These are phyloP conservation scores for Drosophila leontia DNA, from an alignment of 1,140 invertebrate species.

Conservation along the genomic window DNA sequence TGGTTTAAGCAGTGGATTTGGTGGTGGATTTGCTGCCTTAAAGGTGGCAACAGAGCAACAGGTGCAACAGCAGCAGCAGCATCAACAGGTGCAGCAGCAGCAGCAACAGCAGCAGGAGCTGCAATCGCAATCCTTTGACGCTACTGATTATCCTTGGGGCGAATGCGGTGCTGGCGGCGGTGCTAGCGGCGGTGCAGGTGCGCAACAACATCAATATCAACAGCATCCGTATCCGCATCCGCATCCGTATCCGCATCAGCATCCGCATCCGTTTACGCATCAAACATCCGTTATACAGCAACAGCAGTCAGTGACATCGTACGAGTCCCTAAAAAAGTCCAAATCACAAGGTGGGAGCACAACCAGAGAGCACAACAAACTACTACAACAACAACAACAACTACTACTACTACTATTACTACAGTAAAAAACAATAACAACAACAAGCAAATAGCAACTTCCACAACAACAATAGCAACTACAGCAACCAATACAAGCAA, in stretches of 20 bases:
- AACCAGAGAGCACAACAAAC: conserved; percentile 64
- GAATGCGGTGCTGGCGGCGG: conserved; percentile 28
- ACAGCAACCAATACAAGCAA: conserved; percentile 43
- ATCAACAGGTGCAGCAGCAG: conserved; percentile 21
- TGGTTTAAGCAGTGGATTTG: conserved; percentile 77
- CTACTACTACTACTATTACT: neutral
- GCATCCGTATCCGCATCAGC: conserved; percentile 50
- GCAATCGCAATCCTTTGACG: conserved; percentile 50
- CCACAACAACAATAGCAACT: conserved; percentile 33
- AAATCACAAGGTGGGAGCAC: conserved; percentile 94
- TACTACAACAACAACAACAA: conserved; percentile 35
- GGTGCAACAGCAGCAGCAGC: conserved; percentile 44
- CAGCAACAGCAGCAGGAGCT: conserved; percentile 11
- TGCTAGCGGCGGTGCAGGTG: conserved; percentile 64
- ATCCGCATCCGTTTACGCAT: conserved; percentile 69
- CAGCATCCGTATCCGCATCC: conserved; percentile 55
- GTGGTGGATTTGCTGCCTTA: conserved; percentile 52
- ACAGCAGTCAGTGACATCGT: conserved; percentile 80
- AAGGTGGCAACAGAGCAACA: conserved; percentile 54
- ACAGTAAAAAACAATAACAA: conserved; percentile 47
- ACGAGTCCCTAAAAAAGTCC: conserved; percentile 87
- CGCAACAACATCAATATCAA: conserved; percentile 66
- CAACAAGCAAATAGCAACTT: conserved; percentile 34
- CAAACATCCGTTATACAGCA: conserved; percentile 78
- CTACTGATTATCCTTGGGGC: conserved; percentile 32